phyloP scores from a whole-genome alignment of 2,797 vertebrate genomes.

The Pelobates cultripes region DNA sequence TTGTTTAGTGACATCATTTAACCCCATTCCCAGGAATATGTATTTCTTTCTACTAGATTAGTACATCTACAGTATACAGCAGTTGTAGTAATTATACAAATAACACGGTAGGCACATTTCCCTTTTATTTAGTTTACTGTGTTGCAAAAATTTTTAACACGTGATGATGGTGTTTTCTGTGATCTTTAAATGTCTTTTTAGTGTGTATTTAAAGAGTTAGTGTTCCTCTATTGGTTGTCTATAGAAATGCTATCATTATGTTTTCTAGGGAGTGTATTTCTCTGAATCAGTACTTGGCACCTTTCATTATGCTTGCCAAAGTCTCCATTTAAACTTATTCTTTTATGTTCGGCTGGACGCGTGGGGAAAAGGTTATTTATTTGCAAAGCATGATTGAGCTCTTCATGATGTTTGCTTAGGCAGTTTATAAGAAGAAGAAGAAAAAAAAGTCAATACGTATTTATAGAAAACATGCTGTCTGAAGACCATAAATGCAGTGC shows the following conservation, averaged over 20 bases:
- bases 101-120: conserved; percentile 31
- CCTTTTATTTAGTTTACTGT: conserved; percentile 40
- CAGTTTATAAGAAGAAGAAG: background rate
- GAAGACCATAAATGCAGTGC: background rate
- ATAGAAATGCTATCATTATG: background rate
- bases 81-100: conserved; percentile 40
- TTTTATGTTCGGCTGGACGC: background rate
- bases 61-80: background rate
- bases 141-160: conserved; percentile 35
- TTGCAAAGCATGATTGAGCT: conserved; percentile 3
- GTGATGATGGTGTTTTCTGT: conserved; percentile 12
- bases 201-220: background rate
- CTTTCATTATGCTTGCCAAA: background rate
- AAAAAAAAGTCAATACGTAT: conserved; percentile 4
- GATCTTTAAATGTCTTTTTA: conserved; percentile 6
- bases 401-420: conserved; percentile 11
- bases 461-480: background rate
- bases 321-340: conserved; percentile 4
- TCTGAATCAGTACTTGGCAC: background rate
- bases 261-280: background rate
- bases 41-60: conserved; percentile 7
- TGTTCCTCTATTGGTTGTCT: background rate
- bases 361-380: background rate
- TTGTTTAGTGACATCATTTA: conserved; percentile 17
- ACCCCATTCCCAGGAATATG: background rate